Conservation (phyloP, 1,140 invertebrate genomes). For the Leptinotarsa defecta region DNA sequence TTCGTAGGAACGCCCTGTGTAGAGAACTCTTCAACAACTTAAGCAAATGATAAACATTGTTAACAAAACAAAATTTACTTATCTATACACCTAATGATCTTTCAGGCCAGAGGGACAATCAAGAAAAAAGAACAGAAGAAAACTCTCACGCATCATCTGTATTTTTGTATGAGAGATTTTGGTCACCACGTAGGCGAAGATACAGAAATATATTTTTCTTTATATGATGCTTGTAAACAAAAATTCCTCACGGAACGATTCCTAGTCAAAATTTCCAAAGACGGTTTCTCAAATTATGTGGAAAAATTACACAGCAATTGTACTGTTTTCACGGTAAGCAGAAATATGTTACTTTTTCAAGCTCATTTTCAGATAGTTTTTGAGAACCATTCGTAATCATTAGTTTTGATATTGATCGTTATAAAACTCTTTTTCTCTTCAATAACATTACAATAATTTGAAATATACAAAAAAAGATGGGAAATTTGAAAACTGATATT, state of each 20-base stretch:
- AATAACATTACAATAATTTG: too few species aligned
- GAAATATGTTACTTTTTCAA: too few species aligned
- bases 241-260: constrained; percentile 84
- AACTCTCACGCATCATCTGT: constrained; percentile 78
- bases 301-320: constrained; percentile 87
- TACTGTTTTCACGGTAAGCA: constrained; percentile 81
- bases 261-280: constrained; percentile 84
- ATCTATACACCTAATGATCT: background rate
- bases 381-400: too few species aligned
- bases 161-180: constrained; percentile 87
- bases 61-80: background rate
- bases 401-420: too few species aligned
- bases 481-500: too few species aligned
- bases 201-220: constrained; percentile 83
- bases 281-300: constrained; percentile 87
- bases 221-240: constrained; percentile 78
- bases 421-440: too few species aligned
- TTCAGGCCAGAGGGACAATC: constrained; percentile 52
- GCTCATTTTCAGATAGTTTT: too few species aligned
- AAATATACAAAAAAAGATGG: too few species aligned
- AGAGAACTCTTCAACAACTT: too few species aligned
- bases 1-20: too few species aligned
- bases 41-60: background rate
- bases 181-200: constrained; percentile 85
- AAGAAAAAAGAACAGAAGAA: constrained; percentile 67